phyloP scores from a whole-genome alignment of 2,888 invertebrate genomes.

The Sturmia bella region DNA sequence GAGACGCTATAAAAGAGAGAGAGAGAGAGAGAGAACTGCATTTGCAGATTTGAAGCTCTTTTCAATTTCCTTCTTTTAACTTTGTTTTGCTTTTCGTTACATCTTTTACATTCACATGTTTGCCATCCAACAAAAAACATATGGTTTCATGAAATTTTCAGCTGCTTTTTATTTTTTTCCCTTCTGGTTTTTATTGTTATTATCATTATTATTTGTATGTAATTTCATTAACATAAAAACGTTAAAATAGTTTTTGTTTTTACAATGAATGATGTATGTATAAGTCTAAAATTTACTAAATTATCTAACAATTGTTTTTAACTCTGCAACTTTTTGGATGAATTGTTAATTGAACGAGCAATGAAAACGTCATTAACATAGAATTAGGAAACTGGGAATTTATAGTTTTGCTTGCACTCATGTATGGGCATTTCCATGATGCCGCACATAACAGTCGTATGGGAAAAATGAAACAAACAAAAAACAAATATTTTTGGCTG shows the following conservation, averaged over 20 bases:
- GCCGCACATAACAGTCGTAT: no score
- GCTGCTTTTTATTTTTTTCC: slow-evolving; percentile 22
- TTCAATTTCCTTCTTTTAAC: background rate
- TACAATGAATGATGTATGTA: background rate
- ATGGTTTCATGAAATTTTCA: slow-evolving; percentile 28
- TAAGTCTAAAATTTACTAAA: slow-evolving; percentile 32
- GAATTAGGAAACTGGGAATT: no score
- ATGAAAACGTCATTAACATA: no score
- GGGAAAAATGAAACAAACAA: no score
- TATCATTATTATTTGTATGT: background rate
- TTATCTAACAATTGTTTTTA: no score
- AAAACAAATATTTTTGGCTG: no score
- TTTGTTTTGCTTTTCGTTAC: background rate
- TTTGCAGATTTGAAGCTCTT: slow-evolving; percentile 25
- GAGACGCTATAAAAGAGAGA: background rate
- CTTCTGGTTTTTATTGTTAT: slow-evolving; percentile 8
- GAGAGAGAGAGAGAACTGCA: slow-evolving; percentile 28
- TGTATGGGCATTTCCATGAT: no score
- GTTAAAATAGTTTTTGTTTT: background rate
- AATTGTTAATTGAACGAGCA: no score
- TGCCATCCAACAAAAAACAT: slow-evolving; percentile 8
- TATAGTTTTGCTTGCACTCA: no score
- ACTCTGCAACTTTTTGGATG: no score
- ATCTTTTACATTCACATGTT: slow-evolving; percentile 2
- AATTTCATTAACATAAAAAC: slow-evolving; percentile 21